Conservation (phyloP, 23 tunicate genomes). For the Phallusia fumigata region DNA sequence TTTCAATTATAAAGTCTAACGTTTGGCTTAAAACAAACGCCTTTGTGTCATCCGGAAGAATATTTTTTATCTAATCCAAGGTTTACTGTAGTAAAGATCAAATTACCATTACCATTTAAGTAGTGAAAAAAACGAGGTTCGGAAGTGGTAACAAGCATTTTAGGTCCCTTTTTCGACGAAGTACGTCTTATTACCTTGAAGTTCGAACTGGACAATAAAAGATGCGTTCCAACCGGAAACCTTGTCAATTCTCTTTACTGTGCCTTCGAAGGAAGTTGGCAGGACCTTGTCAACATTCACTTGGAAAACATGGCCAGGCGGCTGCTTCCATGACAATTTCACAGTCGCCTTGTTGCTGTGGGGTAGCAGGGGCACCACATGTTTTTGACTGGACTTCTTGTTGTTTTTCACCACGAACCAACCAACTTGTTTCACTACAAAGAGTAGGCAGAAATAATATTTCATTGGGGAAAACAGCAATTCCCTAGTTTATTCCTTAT, state of each 20-base stretch:
- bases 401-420: slow-evolving; percentile 2
- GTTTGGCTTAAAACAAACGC: too few species aligned
- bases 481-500: too few species aligned
- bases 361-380: background rate
- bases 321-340: background rate
- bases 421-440: background rate
- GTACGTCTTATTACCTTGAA: too few species aligned
- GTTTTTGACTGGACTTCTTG: background rate
- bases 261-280: background rate
- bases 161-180: too few species aligned
- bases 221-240: background rate
- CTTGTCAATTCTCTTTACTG: background rate
- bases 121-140: too few species aligned
- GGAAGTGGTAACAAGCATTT: too few species aligned
- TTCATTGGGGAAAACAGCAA: background rate
- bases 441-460: background rate
- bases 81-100: too few species aligned
- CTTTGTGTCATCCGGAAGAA: too few species aligned
- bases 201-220: background rate
- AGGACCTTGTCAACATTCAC: background rate
- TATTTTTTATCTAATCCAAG: too few species aligned
- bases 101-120: too few species aligned
- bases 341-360: background rate
- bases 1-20: too few species aligned
- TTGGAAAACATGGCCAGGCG: background rate